Conservation (phyloP, 2,888 invertebrate species). For the Leptarthrus brevirostris region DNA sequence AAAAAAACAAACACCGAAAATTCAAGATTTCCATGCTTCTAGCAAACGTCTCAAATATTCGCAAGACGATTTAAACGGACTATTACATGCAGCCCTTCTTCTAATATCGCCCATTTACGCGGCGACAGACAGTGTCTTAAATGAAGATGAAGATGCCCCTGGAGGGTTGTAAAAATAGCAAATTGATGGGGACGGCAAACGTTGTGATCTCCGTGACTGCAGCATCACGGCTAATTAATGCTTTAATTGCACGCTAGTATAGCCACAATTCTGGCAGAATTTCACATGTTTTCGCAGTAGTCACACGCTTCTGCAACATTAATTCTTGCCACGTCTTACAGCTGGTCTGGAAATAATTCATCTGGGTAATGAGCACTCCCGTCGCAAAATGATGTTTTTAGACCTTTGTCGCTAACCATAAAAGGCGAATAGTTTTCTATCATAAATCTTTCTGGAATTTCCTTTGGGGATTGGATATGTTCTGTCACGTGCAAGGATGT, state of each 20-base stretch:
- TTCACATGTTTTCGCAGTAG: not conserved
- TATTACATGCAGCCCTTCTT: not conserved
- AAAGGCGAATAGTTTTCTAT: not conserved
- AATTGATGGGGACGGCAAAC: not conserved
- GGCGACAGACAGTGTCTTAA: too few relatives aligned
- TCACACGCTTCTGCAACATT: slow-evolving; percentile 13
- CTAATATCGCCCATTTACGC: not conserved
- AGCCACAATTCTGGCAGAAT: slow-evolving; percentile 2
- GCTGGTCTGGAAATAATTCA: slow-evolving; percentile 32
- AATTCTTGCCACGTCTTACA: slow-evolving; percentile 36
- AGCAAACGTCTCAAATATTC: slow-evolving; percentile 3
- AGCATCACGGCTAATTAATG: slow-evolving; percentile 32
- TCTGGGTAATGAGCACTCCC: slow-evolving; percentile 2
- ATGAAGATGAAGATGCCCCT: not conserved
- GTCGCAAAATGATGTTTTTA: not conserved
- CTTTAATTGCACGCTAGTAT: slow-evolving; percentile 6
- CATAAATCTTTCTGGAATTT: not conserved
- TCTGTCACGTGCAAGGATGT: not conserved
- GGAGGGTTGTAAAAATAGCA: not conserved
- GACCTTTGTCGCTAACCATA: not conserved
- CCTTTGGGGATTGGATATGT: not conserved
- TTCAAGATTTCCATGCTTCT: not conserved
- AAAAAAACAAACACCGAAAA: slow-evolving; percentile 8
- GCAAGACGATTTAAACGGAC: not conserved
- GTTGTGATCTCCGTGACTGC: not conserved